Evolutionary conservation across 2,888 invertebrate species (phyloP).

Genomic region (Agrochola lota): DNA sequence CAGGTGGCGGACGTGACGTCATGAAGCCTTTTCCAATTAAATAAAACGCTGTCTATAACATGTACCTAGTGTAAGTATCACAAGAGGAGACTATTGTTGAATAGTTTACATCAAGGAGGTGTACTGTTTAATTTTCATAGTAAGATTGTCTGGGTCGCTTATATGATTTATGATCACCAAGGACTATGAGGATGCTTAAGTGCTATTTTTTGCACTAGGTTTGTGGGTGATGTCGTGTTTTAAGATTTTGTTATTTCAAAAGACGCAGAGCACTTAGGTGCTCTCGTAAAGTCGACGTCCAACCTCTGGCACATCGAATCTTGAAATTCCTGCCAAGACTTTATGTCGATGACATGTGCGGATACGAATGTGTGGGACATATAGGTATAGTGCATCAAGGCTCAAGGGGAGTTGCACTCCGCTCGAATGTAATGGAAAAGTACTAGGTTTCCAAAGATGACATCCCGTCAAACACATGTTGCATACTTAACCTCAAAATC

Average conservation of each 20-base stretch:
- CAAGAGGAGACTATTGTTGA: no score
- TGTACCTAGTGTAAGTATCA: background rate
- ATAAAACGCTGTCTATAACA: background rate
- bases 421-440: conserved; percentile 23
- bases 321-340: background rate
- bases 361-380: background rate
- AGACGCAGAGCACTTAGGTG: background rate
- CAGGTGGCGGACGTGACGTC: background rate
- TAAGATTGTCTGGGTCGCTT: no score
- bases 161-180: no score
- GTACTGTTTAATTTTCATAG: no score
- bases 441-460: background rate
- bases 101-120: no score
- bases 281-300: background rate
- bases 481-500: background rate
- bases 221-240: background rate
- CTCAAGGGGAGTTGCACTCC: conserved; percentile 3
- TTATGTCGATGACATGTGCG: conserved; percentile 15
- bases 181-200: no score
- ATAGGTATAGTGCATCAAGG: conserved; percentile 3
- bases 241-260: background rate
- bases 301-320: background rate
- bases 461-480: background rate
- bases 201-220: no score
- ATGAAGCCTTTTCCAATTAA: background rate